Percentiles rank a stretch among this genome's conserved stretches.
Evolutionary conservation across 2,888 invertebrate species (phyloP).

Genomic region (Xestia sexstrigata): DNA sequence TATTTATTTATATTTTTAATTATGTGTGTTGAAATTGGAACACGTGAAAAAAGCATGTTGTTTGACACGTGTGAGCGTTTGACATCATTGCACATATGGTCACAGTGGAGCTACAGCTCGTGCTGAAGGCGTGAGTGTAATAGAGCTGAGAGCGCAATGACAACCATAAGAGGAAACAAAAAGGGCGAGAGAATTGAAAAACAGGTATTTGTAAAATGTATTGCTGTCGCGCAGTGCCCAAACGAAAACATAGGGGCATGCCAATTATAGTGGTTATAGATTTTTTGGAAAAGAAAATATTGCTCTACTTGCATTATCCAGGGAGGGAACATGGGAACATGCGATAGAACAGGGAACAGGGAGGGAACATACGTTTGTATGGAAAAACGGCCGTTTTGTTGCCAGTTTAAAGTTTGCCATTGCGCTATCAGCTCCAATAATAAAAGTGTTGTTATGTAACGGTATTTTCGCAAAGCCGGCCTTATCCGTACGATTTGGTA

Average conservation of each 20-base stretch:
- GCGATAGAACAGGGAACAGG: too few species aligned
- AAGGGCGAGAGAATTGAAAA: too few species aligned
- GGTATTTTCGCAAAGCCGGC: neutral
- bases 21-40: neutral
- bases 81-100: neutral
- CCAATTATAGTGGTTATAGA: too few species aligned
- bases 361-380: too few species aligned
- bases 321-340: too few species aligned
- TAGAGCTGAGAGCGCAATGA: neutral
- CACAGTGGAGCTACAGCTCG: too few species aligned
- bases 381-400: neutral
- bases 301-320: too few species aligned
- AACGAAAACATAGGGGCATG: too few species aligned
- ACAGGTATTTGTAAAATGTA: too few species aligned
- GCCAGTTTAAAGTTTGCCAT: neutral
- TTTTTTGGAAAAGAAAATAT: too few species aligned
- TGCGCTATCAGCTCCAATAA: neutral
- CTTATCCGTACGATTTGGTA: neutral
- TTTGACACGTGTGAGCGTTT: neutral
- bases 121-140: neutral
- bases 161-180: neutral
- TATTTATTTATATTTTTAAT: neutral
- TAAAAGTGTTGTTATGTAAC: neutral
- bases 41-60: neutral
- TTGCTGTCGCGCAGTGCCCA: too few species aligned